A percentile compares a stretch with the other conserved stretches of the same genome.
phyloP scores from a whole-genome alignment of 64 coral and sea anemone genomes.

The Montipora capricornis region DNA sequence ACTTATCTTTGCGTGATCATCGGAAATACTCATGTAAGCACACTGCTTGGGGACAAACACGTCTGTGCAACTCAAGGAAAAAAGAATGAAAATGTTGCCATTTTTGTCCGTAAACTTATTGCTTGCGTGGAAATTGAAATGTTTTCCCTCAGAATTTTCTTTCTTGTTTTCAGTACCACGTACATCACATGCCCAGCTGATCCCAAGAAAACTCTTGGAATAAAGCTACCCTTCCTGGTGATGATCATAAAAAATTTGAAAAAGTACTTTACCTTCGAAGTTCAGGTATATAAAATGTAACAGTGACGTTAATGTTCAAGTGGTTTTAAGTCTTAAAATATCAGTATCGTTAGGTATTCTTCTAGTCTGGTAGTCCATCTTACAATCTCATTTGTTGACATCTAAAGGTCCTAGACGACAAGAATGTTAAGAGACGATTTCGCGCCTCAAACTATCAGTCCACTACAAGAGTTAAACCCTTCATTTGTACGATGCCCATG shows the following conservation, averaged over 20 bases:
- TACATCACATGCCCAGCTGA: conserved; percentile 95
- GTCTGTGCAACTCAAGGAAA: neutral
- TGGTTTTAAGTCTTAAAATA: neutral
- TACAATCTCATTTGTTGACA: conserved; percentile 84
- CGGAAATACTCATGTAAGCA: too few species aligned
- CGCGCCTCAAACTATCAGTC: conserved; percentile 99
- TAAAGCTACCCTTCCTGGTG: conserved; percentile 98
- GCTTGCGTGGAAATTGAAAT: neutral
- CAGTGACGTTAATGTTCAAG: neutral
- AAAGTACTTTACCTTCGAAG: conserved; percentile 99
- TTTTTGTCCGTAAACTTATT: neutral
- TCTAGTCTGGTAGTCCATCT: neutral
- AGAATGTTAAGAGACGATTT: conserved; percentile 97
- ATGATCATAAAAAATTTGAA: conserved; percentile 99
- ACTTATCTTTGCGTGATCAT: neutral
- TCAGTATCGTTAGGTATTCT: neutral
- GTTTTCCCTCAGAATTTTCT: neutral
- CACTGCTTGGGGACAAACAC: too few species aligned
- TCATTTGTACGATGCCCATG: conserved; percentile 99
- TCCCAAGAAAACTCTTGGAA: conserved; percentile 92
- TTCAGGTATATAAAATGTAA: conserved; percentile 80
- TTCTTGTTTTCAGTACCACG: conserved; percentile 81
- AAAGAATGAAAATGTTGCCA: neutral
- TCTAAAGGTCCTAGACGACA: conserved; percentile 99
- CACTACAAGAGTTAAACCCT: conserved; percentile 98